These are phyloP conservation scores for Neodontobutis hainanensis DNA, from an alignment of 2,113 vertebrate genomes.

Conservation along the genomic window DNA sequence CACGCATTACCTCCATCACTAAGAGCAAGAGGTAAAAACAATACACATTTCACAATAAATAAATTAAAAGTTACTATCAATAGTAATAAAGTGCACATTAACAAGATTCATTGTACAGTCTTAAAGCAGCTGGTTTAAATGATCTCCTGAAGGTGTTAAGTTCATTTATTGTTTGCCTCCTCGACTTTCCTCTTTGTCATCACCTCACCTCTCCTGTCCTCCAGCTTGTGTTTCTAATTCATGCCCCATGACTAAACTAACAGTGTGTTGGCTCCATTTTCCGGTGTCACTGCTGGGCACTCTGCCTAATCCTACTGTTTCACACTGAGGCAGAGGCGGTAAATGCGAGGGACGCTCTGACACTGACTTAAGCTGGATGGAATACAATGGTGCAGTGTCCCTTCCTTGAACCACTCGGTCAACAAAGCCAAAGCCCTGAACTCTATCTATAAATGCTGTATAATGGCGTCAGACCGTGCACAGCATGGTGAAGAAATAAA, in stretches of 20 bases:
- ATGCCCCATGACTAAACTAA: slow-evolving; percentile 55
- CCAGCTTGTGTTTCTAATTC: slow-evolving; percentile 42
- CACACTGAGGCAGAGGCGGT: slow-evolving; percentile 28
- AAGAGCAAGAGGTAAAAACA: too few species aligned
- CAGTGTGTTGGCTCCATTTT: slow-evolving; percentile 45
- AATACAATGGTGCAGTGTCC: slow-evolving; percentile 21
- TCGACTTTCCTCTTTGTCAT: slow-evolving; percentile 29
- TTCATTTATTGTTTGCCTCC: slow-evolving; percentile 9
- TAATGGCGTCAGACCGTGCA: slow-evolving; percentile 6
- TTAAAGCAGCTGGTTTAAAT: neutral
- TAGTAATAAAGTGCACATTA: too few species aligned
- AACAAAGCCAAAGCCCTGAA: slow-evolving; percentile 15
- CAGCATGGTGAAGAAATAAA: neutral
- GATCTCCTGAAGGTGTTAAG: neutral
- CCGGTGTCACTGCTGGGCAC: slow-evolving; percentile 63
- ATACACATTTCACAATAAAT: too few species aligned
- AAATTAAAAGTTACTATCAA: too few species aligned
- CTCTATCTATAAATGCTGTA: slow-evolving; percentile 10
- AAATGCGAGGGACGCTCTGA: slow-evolving; percentile 10
- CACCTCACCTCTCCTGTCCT: slow-evolving; percentile 12
- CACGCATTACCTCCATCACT: too few species aligned
- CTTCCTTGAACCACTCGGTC: slow-evolving; percentile 6
- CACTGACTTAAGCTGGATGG: slow-evolving; percentile 31
- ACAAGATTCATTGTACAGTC: neutral
- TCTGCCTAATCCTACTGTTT: slow-evolving; percentile 63